Base-by-base conservation (phyloP, 2,797 vertebrate species). In the Valencia hispanica region DNA sequence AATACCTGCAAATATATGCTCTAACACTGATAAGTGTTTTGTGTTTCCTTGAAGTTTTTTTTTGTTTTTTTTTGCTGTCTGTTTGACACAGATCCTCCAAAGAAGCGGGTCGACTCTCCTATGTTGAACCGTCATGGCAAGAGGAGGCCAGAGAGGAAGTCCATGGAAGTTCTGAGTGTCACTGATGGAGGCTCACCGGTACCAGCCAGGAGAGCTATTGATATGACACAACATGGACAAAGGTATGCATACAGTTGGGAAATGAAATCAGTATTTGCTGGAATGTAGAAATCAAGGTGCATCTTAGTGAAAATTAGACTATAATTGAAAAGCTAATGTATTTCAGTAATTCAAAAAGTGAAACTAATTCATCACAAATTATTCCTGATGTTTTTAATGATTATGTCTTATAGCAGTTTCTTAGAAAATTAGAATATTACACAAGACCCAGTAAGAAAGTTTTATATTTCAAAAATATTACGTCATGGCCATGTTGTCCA, bases 161-260 rank as follows among this genome's bases (percentile, higher is more conserved):
- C 98, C 22, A 99, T 99, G 98, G 98, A 99, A 93, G 98, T 99
- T 76, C 96, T 99, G 78, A 99, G 98, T 0, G 97, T 99, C 88
- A 99, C 98, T 0, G 98, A 99, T 0, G 98, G 98, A 0, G 98
- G 98, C 48, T 99, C 98, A 30, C 98, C 98, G 0, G 98, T 99
- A 73, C 98, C 98, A 1, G 97, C 97, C 14, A 96, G 98, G 84
- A 96, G 98, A 81, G 95, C 98, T 74, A 97, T 99, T 34, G 98
- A 99, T 94, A 98, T 99, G 98, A 93, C 93, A 1, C 93, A 99
- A 77, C 97, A 99, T 2, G 96, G 98, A 87, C 98, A 99, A 94
- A 98, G 97, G 98, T 99, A 92, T 34, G 61, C 20, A 3, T 59
- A 50, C 77, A 77, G 70, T 75, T 27, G 55, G 72, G 80, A 75